phyloP scores from a whole-genome alignment of 1,140 invertebrate genomes.

The Cataglyphis hispanica region DNA sequence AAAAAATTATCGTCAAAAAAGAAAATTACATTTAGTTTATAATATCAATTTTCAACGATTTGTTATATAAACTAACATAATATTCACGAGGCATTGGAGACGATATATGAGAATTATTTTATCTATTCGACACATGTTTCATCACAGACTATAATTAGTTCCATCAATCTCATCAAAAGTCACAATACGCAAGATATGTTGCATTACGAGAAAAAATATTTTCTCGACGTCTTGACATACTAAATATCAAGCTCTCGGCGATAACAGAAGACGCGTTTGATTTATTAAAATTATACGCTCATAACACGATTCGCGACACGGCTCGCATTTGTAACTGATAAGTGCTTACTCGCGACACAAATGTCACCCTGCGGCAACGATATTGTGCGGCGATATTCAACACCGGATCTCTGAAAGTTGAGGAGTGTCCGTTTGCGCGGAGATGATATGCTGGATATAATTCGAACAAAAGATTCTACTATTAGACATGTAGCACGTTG shows the following conservation, averaged over 20 bases:
- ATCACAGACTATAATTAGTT: slow-evolving; percentile 48
- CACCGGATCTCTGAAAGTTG: slow-evolving; percentile 48
- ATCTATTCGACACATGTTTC: slow-evolving; percentile 24
- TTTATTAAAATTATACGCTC: slow-evolving; percentile 64
- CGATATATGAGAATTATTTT: slow-evolving; percentile 42
- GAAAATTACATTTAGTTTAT: not conserved
- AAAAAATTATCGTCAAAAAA: not conserved
- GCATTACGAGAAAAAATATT: slow-evolving; percentile 8
- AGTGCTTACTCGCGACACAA: slow-evolving; percentile 48
- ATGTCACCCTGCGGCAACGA: slow-evolving; percentile 49
- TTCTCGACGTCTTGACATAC: slow-evolving; percentile 27
- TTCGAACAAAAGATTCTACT: slow-evolving; percentile 1
- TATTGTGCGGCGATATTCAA: slow-evolving; percentile 29
- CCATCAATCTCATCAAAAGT: slow-evolving; percentile 47
- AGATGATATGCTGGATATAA: not conserved
- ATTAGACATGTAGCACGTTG: not conserved
- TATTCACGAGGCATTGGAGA: not conserved
- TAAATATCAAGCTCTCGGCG: slow-evolving; percentile 42
- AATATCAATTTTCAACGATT: not conserved
- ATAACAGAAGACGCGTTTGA: slow-evolving; percentile 33
- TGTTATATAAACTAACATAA: slow-evolving; percentile 14
- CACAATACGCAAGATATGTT: slow-evolving; percentile 16
- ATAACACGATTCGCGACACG: not conserved
- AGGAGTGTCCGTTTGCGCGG: not conserved
- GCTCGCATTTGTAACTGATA: slow-evolving; percentile 49